Evolutionary conservation across 2,888 invertebrate species (phyloP), one percentile per base, ranked within the genome.

Genomic region (Cheilosia impressa): DNA sequence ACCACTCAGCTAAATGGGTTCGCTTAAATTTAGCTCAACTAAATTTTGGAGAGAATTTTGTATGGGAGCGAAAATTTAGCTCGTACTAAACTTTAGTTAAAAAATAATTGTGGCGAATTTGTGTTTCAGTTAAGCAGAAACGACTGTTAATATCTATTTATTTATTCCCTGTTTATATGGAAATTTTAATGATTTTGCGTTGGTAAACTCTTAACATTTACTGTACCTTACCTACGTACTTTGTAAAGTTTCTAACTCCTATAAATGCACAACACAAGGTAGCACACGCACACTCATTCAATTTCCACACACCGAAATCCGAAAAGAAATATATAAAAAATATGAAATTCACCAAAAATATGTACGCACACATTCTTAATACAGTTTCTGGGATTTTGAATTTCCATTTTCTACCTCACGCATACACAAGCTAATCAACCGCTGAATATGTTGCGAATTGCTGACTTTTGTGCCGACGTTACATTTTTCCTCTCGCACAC

Each of bases 391-490:
- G 43, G 24, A 68, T 45, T 55, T 55, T 62, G 55, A 55, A 31
- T 34, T 45, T 55, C 10, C 24, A 47, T 58, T 45, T 60, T 19
- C 27, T 27, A 4, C 55, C 17, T 9, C 55, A 55, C 55, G 43
- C 45, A 24, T 24, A 58, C 69, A n/a, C 19, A 19, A 5, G 2
- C 50, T 31, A 34, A 43, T 41, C 9, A 6, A 0, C 5, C 27
- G 57, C 87, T 83, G 62, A 68, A 50, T 72, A 50, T 75, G 57
- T 43, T 38, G 75, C 43, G 19, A 63, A 63, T 9, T 22, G 73
- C 73, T 73, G 63, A 47, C 53, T 57, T 31, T 55, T 38, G 55
- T 55, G 27, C 73, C 55, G 63, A 55, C 63, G 63, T 73, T 73
- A 73, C 73, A 73, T 73, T 19, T 53, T 17, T 9, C 19, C 19